These are phyloP conservation scores for Agrotis ipsilon DNA, from an alignment of 2,888 invertebrate genomes.

Conservation along the genomic window DNA sequence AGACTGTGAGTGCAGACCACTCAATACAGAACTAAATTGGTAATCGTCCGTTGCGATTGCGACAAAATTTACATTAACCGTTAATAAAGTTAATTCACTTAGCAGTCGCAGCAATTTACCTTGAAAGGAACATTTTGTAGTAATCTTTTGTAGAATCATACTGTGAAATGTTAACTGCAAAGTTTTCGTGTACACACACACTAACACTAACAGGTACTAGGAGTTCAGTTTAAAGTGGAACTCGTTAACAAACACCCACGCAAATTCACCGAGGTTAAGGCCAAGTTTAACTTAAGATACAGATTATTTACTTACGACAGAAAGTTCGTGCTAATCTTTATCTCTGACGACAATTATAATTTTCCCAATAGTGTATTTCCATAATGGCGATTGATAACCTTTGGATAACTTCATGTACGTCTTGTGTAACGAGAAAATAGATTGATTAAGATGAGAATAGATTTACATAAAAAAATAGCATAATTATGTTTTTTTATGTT, in stretches of 20 bases:
- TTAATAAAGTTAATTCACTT: conserved; percentile 30
- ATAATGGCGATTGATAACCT: conserved; percentile 34
- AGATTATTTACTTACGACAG: conserved; percentile 23
- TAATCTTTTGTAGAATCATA: conserved; percentile 9
- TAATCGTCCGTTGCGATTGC: conserved; percentile 24
- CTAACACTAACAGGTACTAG: conserved; percentile 23
- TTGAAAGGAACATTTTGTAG: conserved; percentile 35
- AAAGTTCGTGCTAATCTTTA: conserved; percentile 15
- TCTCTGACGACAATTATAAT: conserved; percentile 23
- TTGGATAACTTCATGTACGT: conserved; percentile 4
- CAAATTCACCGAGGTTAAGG: conserved; percentile 48
- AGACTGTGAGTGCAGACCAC: conserved; percentile 11
- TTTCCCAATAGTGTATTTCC: conserved; percentile 38
- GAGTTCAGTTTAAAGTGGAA: conserved; percentile 31
- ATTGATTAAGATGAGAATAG: background rate
- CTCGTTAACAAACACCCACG: conserved; percentile 53
- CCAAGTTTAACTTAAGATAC: conserved; percentile 28
- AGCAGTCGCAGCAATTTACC: conserved; percentile 24
- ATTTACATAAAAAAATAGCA: background rate
- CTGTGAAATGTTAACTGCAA: conserved; percentile 17
- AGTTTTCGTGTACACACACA: conserved; percentile 20
- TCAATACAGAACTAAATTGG: conserved; percentile 30
- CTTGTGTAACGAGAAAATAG: background rate
- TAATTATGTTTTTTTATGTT: no score
- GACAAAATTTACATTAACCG: conserved; percentile 27